A percentile compares a stretch with the other conserved stretches of the same genome.
These are phyloP conservation scores for Micromussa lordhowensis DNA, from an alignment of 92 coral and sea anemone genomes.

Conservation along the genomic window DNA sequence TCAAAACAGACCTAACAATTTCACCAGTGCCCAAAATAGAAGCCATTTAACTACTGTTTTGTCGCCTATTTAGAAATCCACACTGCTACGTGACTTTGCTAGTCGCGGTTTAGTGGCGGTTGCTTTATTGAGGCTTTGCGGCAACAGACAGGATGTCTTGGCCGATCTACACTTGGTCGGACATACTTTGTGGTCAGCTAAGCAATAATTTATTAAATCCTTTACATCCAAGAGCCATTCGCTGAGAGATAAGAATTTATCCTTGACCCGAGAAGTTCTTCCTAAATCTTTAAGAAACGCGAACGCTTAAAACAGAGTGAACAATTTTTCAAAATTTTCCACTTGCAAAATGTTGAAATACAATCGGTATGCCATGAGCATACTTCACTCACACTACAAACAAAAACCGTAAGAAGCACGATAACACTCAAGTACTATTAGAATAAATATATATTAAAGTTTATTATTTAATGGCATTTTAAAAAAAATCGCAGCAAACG, in stretches of 20 bases:
- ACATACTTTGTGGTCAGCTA: slow-evolving; percentile 2
- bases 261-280: slow-evolving; percentile 12
- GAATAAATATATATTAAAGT: not conserved
- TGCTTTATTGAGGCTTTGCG: not conserved
- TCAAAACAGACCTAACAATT: not conserved
- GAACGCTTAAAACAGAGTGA: not conserved
- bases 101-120: not conserved
- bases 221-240: not conserved
- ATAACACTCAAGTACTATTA: not conserved
- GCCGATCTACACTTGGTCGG: not conserved
- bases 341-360: not conserved
- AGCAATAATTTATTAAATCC: slow-evolving; percentile 10
- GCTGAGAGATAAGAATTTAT: slow-evolving; percentile 1
- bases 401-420: not conserved
- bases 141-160: not conserved
- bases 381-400: not conserved
- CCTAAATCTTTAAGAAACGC: not conserved
- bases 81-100: slow-evolving; percentile 5
- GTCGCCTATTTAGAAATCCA: not conserved
- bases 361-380: not conserved
- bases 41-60: not conserved
- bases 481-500: not conserved
- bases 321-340: not conserved
- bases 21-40: not conserved
- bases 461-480: not conserved